phyloP scores from a whole-genome alignment of 2,888 invertebrate genomes.

The Lepidocyrtoides sp. region DNA sequence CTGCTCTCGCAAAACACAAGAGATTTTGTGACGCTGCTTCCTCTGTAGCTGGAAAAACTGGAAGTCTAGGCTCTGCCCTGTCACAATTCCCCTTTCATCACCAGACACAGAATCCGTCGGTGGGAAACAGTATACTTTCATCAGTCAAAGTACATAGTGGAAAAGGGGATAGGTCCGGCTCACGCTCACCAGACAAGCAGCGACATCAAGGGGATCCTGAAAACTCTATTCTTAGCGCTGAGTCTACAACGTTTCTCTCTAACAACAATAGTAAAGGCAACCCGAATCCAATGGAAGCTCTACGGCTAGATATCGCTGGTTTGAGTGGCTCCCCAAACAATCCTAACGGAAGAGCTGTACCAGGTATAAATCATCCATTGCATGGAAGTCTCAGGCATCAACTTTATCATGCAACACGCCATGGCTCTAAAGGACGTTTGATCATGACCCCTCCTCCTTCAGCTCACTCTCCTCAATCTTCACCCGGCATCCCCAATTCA shows the following conservation, averaged over 20 bases:
- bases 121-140: slow-evolving; percentile 86
- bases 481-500: slow-evolving; percentile 78
- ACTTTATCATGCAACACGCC: slow-evolving; percentile 62
- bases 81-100: slow-evolving; percentile 86
- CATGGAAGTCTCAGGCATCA: slow-evolving; percentile 67
- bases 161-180: slow-evolving; percentile 77
- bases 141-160: slow-evolving; percentile 86
- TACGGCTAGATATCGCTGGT: slow-evolving; percentile 77
- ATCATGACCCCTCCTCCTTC: slow-evolving; percentile 72
- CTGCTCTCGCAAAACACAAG: slow-evolving; percentile 97
- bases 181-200: slow-evolving; percentile 79
- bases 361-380: slow-evolving; percentile 49
- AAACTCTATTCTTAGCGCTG: slow-evolving; percentile 69
- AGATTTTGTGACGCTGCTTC: slow-evolving; percentile 95
- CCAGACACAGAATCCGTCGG: slow-evolving; percentile 81
- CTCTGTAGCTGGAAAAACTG: slow-evolving; percentile 77
- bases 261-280: slow-evolving; percentile 75
- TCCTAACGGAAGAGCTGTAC: slow-evolving; percentile 22
- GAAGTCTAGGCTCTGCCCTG: slow-evolving; percentile 68
- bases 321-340: slow-evolving; percentile 74
- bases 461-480: slow-evolving; percentile 75
- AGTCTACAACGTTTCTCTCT: slow-evolving; percentile 47
- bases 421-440: slow-evolving; percentile 53
- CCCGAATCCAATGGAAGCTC: slow-evolving; percentile 81
- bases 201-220: slow-evolving; percentile 81